Conservation (phyloP, 2,888 invertebrate species). For the Hyalella azteca region DNA sequence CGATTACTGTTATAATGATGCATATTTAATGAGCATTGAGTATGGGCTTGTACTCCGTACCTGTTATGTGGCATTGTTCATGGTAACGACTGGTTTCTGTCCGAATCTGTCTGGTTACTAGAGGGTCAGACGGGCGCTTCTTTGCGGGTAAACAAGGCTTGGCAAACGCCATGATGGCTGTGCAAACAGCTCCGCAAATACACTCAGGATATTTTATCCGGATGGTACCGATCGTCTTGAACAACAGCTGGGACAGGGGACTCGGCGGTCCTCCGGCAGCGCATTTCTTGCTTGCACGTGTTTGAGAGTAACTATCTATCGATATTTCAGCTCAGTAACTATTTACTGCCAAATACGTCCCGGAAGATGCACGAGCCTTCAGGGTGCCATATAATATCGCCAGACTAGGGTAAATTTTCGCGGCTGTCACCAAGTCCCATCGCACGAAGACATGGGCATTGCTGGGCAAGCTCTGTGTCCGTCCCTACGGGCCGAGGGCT, state of each 20-base stretch:
- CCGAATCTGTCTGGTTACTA: not conserved
- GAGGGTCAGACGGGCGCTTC: constrained; percentile 21
- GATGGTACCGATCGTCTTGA: constrained; percentile 14
- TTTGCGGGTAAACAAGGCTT: not conserved
- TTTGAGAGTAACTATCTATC: too few species aligned
- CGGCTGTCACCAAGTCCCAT: too few species aligned
- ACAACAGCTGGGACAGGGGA: not conserved
- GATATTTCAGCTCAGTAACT: not conserved
- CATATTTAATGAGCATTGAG: too few species aligned
- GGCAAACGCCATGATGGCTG: constrained; percentile 30
- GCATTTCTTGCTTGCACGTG: not conserved
- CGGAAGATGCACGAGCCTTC: too few species aligned
- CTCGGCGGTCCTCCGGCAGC: not conserved
- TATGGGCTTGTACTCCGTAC: too few species aligned
- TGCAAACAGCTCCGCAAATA: constrained; percentile 11
- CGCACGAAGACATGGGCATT: not conserved
- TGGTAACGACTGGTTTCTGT: not conserved
- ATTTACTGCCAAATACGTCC: too few species aligned
- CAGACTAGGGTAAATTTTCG: not conserved
- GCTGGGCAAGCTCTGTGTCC: not conserved
- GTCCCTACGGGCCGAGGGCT: not conserved
- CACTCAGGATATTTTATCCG: constrained; percentile 25
- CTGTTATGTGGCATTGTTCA: too few species aligned
- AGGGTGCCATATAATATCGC: too few species aligned
- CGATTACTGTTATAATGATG: too few species aligned